Evolutionary conservation across 2,797 vertebrate species (phyloP).

Genomic region (Cynopterus sphinx): DNA sequence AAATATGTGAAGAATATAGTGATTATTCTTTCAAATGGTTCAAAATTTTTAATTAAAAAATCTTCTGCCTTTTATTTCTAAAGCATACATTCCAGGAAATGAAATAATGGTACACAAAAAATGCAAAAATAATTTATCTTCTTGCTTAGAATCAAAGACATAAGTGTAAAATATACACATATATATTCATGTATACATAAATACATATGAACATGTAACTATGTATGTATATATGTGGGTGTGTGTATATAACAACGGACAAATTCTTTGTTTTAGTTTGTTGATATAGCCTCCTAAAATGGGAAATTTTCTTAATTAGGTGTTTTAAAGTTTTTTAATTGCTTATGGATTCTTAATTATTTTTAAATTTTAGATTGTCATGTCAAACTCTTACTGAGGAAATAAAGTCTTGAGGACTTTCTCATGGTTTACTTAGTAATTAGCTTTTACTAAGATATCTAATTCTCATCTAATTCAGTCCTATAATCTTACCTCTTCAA

Average conservation of each 20-base stretch:
- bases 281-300: neutral
- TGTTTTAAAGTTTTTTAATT: neutral
- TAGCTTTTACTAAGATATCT: neutral
- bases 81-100: neutral
- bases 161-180: neutral
- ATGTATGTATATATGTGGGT: too few relatives aligned
- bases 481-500: neutral
- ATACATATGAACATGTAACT: too few relatives aligned
- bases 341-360: neutral
- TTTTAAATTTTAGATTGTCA: neutral
- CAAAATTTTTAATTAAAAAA: neutral
- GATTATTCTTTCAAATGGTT: neutral
- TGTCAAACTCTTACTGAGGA: neutral
- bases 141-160: neutral
- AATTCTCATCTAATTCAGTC: neutral
- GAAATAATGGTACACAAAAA: neutral
- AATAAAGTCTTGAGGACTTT: neutral
- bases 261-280: neutral
- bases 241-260: too few relatives aligned
- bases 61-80: neutral
- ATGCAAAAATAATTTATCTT: neutral
- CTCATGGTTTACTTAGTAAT: neutral
- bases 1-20: neutral
- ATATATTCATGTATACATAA: neutral
- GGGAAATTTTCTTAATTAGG: neutral